Evolutionary conservation across 2,888 invertebrate genomes (phyloP).

Genomic region (Pollenia amentaria): DNA sequence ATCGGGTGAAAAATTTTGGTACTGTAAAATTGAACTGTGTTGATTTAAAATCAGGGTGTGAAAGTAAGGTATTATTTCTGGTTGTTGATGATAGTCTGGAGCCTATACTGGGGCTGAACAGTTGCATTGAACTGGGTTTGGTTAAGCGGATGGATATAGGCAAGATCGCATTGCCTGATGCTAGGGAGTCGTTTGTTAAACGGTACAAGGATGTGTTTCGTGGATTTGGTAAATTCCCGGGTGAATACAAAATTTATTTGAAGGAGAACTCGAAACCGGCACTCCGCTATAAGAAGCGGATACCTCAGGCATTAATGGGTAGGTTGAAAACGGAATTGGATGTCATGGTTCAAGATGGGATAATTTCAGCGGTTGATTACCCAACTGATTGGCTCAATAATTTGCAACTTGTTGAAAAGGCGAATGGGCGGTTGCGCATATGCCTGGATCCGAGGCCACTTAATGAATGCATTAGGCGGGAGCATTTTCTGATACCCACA

Average conservation of each 20-base stretch:
- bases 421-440: too few relatives aligned
- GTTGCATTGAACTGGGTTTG: conserved; percentile 1
- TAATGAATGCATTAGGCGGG: conserved; percentile 59
- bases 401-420: too few relatives aligned
- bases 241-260: conserved; percentile 5
- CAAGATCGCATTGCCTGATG: conserved; percentile 2
- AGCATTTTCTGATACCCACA: conserved; percentile 70
- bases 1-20: conserved; percentile 65
- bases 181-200: background rate
- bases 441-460: too few relatives aligned
- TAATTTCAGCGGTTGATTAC: conserved; percentile 9
- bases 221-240: conserved; percentile 9
- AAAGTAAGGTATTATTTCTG: conserved; percentile 2
- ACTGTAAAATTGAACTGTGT: conserved; percentile 10
- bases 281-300: background rate
- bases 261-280: background rate
- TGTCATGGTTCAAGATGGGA: background rate
- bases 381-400: background rate
- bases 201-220: conserved; percentile 16
- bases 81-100: conserved; percentile 32
- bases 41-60: conserved; percentile 11
- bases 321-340: background rate
- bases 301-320: conserved; percentile 20
- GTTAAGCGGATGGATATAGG: conserved; percentile 14
- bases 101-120: conserved; percentile 19